Evolutionary conservation across 2,113 vertebrate genomes (phyloP).

Genomic region (Eublepharis macularius): DNA sequence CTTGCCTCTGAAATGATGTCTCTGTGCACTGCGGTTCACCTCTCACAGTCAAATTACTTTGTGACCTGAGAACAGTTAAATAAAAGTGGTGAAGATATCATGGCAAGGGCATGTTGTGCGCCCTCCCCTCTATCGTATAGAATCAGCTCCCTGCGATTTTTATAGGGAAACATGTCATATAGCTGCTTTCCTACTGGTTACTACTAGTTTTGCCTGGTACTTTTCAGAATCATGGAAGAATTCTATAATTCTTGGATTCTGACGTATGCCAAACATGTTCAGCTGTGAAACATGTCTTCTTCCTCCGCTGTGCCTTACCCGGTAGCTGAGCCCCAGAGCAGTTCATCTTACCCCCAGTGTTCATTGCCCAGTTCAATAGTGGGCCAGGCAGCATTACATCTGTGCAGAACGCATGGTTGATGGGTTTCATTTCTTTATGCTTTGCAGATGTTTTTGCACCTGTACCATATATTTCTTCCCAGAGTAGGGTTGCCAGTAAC

Average conservation of each 20-base stretch:
- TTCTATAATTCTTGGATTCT: conserved; percentile 46
- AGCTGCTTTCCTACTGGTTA: conserved; percentile 26
- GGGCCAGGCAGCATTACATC: no score
- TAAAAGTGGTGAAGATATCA: conserved; percentile 33
- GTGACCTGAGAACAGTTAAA: conserved; percentile 55
- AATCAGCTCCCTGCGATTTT: conserved; percentile 53
- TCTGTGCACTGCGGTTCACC: conserved; percentile 34
- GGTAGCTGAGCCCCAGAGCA: no score
- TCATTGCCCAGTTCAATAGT: no score
- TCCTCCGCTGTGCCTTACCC: no score
- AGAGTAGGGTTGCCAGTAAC: no score
- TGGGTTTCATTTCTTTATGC: no score
- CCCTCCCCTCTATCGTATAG: conserved; percentile 61
- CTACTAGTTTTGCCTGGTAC: conserved; percentile 61
- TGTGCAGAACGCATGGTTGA: no score
- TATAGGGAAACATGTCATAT: conserved; percentile 55
- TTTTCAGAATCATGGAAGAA: conserved; percentile 41
- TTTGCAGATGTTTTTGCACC: no score
- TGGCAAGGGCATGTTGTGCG: conserved; percentile 46
- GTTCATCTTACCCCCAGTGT: no score
- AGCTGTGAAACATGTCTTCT: no score
- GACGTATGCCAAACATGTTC: no score
- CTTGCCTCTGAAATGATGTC: conserved; percentile 20
- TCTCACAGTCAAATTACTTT: conserved; percentile 55
- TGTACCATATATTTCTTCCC: no score